Evolutionary conservation across 2,888 invertebrate genomes (phyloP), one percentile per base, ranked within the genome.

Genomic region (Eupelmus urozonus): DNA sequence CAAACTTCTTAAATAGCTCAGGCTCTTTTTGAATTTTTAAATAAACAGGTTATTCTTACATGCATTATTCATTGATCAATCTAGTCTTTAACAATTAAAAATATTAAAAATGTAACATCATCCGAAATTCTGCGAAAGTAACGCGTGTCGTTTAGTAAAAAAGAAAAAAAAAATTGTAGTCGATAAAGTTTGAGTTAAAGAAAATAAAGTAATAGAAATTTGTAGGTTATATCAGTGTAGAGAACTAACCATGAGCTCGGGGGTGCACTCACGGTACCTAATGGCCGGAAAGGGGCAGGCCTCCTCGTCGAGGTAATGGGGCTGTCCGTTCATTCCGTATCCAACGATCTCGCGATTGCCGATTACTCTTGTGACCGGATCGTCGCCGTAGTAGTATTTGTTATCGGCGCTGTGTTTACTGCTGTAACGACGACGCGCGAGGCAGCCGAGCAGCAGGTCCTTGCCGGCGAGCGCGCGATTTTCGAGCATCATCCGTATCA

Each of bases 231-330:
- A n/a, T n/a, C n/a, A n/a, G n/a, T n/a, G 13, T 29, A 80, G 2
- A 0, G 0, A 45, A n/a, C 75, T 89, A 85, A 93, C 93, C 87
- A 90, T 86, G 45, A 93, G 89, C 81, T 93, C 93, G 34, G 91
- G 90, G 0, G 92, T 92, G 83, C 92, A 92, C 84, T 93, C 93
- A 85, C 91, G 92, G 84, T 92, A 93, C 75, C 93, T 88, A 75
- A 94, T 91, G 4, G 93, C 92, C 2, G 94, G 94, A 86, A 92
- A 92, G 0, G 94, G 94, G 80, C 91, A 92, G 65, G 91, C 91
- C 0, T 90, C 82, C 51, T 91, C 88, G 83, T 95, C 95, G 62
- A 91, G 90, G 84, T 95, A 94, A 80, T 84, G 90, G 0, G 92
- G 90, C 11, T 86, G 82, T 87, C 94, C 86, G 88, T 91, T 90